phyloP scores from a whole-genome alignment of 2,888 invertebrate species.

The Chloromyia formosa region DNA sequence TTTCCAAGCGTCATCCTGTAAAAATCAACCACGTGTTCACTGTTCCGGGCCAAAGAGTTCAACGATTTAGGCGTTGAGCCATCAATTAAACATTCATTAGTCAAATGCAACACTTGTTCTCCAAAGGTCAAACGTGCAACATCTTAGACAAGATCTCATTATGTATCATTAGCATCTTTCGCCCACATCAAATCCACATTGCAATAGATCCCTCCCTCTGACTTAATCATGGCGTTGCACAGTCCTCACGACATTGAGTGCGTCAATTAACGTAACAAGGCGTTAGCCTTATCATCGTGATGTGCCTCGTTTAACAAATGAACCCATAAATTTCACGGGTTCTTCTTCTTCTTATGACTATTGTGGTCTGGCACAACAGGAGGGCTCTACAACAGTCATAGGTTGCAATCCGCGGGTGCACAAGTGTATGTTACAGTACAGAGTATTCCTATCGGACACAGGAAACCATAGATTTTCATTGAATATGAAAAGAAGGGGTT shows the following conservation, averaged over 20 bases:
- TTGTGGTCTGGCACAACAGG: slow-evolving; percentile 5
- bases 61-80: slow-evolving; percentile 9
- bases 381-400: neutral
- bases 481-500: slow-evolving; percentile 6
- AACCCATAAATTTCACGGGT: slow-evolving; percentile 37
- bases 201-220: neutral
- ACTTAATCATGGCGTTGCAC: slow-evolving; percentile 5
- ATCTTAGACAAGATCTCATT: slow-evolving; percentile 26
- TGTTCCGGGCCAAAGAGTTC: neutral
- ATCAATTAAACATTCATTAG: slow-evolving; percentile 30
- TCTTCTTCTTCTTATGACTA: too few relatives aligned
- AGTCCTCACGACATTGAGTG: slow-evolving; percentile 13
- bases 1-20: too few relatives aligned
- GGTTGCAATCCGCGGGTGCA: too few relatives aligned
- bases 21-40: too few relatives aligned
- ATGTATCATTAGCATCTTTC: slow-evolving; percentile 37
- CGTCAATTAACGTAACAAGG: slow-evolving; percentile 39
- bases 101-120: slow-evolving; percentile 35
- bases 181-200: slow-evolving; percentile 7
- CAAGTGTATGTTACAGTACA: neutral
- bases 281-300: slow-evolving; percentile 26
- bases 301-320: slow-evolving; percentile 25
- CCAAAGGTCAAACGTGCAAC: slow-evolving; percentile 9
- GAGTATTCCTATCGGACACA: neutral
- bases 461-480: slow-evolving; percentile 35